phyloP scores from a whole-genome alignment of 1,140 invertebrate genomes.

The Bicyclus anynana region DNA sequence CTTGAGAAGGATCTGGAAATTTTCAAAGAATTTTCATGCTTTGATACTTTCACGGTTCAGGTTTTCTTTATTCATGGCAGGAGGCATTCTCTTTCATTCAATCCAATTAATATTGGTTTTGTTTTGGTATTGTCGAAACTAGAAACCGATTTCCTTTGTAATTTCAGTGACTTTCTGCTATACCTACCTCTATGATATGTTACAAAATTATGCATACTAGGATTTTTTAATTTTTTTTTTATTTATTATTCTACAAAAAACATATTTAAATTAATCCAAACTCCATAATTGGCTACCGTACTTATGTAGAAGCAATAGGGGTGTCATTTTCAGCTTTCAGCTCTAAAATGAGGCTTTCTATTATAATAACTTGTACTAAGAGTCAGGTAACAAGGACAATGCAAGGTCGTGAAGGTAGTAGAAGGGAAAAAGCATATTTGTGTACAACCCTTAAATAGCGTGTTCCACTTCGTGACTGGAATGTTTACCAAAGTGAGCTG shows the following conservation, averaged over 20 bases:
- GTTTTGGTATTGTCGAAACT: neutral
- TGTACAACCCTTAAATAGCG: conserved; percentile 9
- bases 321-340: no score
- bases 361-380: no score
- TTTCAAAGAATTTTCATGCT: conserved; percentile 23
- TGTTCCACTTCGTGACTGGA: conserved; percentile 13
- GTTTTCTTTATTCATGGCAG: neutral
- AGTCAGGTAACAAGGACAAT: neutral
- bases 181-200: no score
- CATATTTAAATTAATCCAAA: no score
- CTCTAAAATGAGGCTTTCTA: no score
- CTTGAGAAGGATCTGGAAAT: conserved; percentile 10
- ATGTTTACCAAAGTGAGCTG: conserved; percentile 1
- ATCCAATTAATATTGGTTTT: neutral
- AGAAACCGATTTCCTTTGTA: neutral
- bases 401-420: neutral
- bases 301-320: no score
- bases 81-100: neutral
- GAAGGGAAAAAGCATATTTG: conserved; percentile 2
- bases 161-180: neutral
- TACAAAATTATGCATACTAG: no score
- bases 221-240: no score
- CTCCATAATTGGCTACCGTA: no score
- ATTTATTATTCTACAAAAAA: no score
- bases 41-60: neutral